Percentiles rank a stretch among this genome's conserved stretches.
Conservation (phyloP, 2,888 invertebrate genomes). For the Chloromyia formosa region DNA sequence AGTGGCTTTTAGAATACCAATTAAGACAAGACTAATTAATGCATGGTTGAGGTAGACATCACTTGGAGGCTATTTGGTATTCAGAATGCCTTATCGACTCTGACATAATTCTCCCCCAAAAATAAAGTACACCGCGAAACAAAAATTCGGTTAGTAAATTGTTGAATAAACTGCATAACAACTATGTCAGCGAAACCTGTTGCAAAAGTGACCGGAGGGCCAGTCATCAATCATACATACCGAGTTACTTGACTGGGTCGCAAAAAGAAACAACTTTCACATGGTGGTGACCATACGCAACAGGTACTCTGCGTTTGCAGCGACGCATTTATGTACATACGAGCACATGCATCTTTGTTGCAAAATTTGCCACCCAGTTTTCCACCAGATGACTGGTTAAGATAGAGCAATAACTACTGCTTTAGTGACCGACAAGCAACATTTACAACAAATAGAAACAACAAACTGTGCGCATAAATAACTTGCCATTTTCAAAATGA, state of each 20-base stretch:
- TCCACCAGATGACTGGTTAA: constrained; percentile 6
- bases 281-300: constrained; percentile 19
- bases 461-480: background rate
- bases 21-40: background rate
- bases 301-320: constrained; percentile 2
- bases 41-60: background rate
- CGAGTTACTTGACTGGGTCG: constrained; percentile 23
- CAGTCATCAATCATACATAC: constrained; percentile 21
- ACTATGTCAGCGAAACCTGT: constrained; percentile 7
- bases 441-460: background rate
- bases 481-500: background rate
- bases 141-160: too few relatives aligned
- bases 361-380: constrained; percentile 21
- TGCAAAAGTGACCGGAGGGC: constrained; percentile 15
- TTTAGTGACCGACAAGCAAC: constrained; percentile 1
- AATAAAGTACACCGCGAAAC: too few relatives aligned
- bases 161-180: too few relatives aligned
- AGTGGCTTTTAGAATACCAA: background rate
- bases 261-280: constrained; percentile 40
- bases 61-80: background rate
- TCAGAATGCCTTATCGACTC: background rate
- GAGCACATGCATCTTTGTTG: background rate
- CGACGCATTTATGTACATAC: background rate
- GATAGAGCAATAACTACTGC: background rate
- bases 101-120: background rate